A percentile compares a stretch with the other conserved stretches of the same genome.
Conservation (phyloP, 1,140 invertebrate species). For the Drosophila azteca region DNA sequence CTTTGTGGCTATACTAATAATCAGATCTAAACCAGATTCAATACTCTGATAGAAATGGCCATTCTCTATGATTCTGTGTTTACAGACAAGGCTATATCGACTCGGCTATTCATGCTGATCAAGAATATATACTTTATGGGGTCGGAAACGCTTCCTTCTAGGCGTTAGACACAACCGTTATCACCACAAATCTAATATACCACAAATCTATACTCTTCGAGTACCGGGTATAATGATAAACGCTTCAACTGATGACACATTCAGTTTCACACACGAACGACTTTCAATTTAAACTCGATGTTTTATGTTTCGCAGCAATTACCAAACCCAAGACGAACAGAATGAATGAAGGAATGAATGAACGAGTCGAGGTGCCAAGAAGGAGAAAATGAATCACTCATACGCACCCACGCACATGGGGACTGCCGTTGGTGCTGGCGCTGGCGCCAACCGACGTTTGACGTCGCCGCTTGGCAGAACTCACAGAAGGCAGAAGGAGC, state of each 20-base stretch:
- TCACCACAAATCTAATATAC: no score
- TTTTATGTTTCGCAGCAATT: constrained; percentile 82
- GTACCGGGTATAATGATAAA: no score
- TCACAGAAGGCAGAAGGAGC: constrained; percentile 34
- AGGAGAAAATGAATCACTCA: constrained; percentile 72
- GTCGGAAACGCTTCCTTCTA: no score
- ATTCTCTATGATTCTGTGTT: no score
- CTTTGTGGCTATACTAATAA: no score
- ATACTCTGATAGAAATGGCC: no score
- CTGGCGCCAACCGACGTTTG: constrained; percentile 52
- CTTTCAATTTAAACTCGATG: constrained; percentile 82
- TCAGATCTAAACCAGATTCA: no score
- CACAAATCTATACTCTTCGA: no score
- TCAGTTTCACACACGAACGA: constrained; percentile 82
- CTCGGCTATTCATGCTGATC: no score
- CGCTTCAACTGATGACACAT: constrained; percentile 82
- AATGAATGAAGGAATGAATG: constrained; percentile 15
- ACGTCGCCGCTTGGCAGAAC: constrained; percentile 59
- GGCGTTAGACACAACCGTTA: no score
- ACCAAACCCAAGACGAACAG: constrained; percentile 55
- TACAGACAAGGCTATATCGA: no score
- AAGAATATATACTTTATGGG: no score
- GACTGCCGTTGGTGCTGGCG: constrained; percentile 54
- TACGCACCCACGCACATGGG: constrained; percentile 76
- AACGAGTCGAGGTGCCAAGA: constrained; percentile 1